phyloP scores from a whole-genome alignment of 2,797 vertebrate genomes.

The Sebastes diploproa region DNA sequence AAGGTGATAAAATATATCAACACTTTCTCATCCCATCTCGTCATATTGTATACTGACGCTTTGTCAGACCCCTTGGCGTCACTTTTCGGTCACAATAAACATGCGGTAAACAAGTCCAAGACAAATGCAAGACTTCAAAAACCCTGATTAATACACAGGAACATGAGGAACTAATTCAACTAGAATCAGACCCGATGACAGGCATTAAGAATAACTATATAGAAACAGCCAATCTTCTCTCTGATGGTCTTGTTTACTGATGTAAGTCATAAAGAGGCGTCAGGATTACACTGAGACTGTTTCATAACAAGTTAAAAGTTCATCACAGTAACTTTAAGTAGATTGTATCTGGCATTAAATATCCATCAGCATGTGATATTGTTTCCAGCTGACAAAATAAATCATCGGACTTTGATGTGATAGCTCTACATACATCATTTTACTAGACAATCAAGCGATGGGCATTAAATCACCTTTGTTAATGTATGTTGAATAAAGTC shows the following conservation, averaged over 20 bases:
- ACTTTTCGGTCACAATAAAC: too few species aligned
- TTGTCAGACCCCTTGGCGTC: rapidly evolving
- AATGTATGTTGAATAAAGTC: background rate
- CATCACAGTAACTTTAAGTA: background rate
- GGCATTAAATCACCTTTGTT: background rate
- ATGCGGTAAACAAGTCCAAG: too few species aligned
- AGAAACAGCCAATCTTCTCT: too few species aligned
- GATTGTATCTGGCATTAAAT: background rate
- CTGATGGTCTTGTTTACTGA: too few species aligned
- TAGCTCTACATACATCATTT: background rate
- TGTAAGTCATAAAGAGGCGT: too few species aligned
- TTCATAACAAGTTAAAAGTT: too few species aligned
- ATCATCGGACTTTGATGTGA: background rate
- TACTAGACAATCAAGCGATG: background rate
- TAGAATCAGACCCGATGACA: background rate
- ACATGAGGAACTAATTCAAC: background rate
- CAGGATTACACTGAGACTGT: too few species aligned
- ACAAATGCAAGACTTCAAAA: too few species aligned
- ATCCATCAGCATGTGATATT: background rate
- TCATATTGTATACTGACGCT: too few species aligned
- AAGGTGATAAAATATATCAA: too few species aligned
- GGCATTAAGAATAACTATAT: too few species aligned
- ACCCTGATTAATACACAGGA: background rate
- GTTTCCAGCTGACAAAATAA: background rate
- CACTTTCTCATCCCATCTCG: too few species aligned